Conservation (phyloP, 1,140 invertebrate species). For the Drosophila lini region DNA sequence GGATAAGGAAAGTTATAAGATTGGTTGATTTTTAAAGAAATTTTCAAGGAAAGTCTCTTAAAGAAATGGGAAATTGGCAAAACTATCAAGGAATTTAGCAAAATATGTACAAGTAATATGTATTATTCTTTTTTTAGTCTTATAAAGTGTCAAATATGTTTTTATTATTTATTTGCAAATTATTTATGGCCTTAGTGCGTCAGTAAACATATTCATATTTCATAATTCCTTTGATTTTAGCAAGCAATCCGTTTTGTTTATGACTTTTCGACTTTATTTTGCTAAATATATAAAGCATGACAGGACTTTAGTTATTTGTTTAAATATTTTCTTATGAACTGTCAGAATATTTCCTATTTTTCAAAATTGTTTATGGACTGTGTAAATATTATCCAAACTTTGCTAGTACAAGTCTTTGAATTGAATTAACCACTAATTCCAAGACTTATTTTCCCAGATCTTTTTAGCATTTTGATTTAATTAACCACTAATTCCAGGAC, state of each 20-base stretch:
- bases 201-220: slow-evolving; percentile 4
- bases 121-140: too few relatives aligned
- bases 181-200: slow-evolving; percentile 8
- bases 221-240: slow-evolving; percentile 2
- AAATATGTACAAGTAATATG: too few relatives aligned
- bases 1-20: neutral
- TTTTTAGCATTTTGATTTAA: too few relatives aligned
- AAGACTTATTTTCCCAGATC: too few relatives aligned
- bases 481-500: neutral
- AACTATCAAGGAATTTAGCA: neutral
- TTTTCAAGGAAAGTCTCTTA: neutral
- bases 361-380: neutral
- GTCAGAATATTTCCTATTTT: neutral
- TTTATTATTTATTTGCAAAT: neutral
- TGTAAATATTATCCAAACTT: neutral
- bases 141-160: neutral
- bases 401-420: neutral
- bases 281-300: neutral
- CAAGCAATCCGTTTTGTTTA: slow-evolving; percentile 10
- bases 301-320: neutral
- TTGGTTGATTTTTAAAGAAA: neutral
- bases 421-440: too few relatives aligned
- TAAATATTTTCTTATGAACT: neutral
- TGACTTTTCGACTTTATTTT: slow-evolving; percentile 4
- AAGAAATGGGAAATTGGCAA: neutral